Conservation (phyloP, 2,797 vertebrate species). For the Cuculus canorus region DNA sequence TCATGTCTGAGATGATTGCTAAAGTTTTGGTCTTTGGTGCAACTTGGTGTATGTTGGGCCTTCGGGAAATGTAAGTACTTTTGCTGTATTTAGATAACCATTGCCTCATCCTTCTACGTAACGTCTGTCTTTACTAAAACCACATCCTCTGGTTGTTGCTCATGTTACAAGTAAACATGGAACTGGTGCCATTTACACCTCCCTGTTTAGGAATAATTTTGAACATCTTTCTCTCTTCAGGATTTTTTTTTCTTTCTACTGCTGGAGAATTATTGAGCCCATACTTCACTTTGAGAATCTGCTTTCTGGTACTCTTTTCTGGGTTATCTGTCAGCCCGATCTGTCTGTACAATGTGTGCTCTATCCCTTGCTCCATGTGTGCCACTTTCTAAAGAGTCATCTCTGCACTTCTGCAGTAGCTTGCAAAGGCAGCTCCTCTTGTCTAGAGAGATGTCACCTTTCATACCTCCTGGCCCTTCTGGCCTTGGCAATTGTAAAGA, state of each 20-base stretch:
- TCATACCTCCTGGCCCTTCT: background rate
- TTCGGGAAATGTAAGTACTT: background rate
- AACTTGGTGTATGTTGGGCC: background rate
- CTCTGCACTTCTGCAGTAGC: background rate
- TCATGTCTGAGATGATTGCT: background rate
- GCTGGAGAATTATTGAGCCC: background rate
- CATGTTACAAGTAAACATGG: constrained; percentile 39
- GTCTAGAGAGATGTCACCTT: rapidly evolving
- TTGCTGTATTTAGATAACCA: constrained; percentile 29
- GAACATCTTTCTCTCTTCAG: background rate
- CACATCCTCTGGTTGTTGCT: constrained; percentile 56
- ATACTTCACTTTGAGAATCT: background rate
- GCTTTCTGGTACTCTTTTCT: background rate
- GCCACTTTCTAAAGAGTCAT: background rate
- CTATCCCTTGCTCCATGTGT: background rate
- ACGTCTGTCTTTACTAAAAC: constrained; percentile 57
- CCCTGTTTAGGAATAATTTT: constrained; percentile 22
- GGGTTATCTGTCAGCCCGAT: background rate
- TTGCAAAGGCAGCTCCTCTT: background rate
- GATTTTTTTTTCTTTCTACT: background rate
- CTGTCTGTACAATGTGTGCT: background rate
- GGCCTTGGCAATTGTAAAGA: background rate
- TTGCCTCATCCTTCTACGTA: constrained; percentile 40
- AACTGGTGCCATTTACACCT: constrained; percentile 11
- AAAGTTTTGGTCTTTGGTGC: background rate